Evolutionary conservation across 2,113 vertebrate genomes (phyloP).

Genomic region (Oenanthe oenanthe): DNA sequence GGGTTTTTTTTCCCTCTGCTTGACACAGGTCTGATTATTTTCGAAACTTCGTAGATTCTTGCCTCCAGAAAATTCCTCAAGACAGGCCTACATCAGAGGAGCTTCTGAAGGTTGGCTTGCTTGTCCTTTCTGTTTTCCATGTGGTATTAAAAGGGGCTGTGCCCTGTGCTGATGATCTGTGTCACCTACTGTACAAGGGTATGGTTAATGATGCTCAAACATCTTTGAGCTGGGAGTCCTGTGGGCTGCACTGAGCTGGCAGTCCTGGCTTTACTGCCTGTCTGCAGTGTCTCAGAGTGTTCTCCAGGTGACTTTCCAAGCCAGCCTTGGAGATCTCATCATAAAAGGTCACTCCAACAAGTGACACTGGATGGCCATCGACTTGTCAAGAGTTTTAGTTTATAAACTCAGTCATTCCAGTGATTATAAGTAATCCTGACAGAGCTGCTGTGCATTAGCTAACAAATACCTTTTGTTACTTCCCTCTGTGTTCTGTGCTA

Average conservation of each 20-base stretch:
- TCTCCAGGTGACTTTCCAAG: neutral
- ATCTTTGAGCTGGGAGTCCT: neutral
- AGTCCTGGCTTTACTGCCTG: neutral
- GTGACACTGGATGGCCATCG: neutral
- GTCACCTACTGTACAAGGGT: neutral
- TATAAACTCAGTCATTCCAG: neutral
- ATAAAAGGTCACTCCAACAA: neutral
- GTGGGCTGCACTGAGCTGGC: neutral
- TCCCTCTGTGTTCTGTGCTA: neutral
- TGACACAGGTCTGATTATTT: conserved; percentile 95
- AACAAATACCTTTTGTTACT: neutral
- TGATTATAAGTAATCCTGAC: conserved; percentile 14
- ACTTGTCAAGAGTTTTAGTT: neutral
- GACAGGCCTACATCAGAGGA: conserved; percentile 98
- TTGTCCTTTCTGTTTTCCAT: neutral
- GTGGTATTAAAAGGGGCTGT: neutral
- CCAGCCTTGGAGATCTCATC: neutral
- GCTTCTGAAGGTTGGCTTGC: conserved; percentile 89
- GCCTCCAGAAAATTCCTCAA: conserved; percentile 98
- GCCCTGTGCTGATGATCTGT: neutral
- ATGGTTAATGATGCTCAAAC: neutral
- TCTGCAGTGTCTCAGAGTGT: neutral
- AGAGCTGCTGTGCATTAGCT: neutral
- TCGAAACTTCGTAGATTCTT: conserved; percentile 99
- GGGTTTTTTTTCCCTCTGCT: conserved; percentile 14